phyloP scores from a whole-genome alignment of 2,113 vertebrate genomes.

The Cheilinus undulatus region DNA sequence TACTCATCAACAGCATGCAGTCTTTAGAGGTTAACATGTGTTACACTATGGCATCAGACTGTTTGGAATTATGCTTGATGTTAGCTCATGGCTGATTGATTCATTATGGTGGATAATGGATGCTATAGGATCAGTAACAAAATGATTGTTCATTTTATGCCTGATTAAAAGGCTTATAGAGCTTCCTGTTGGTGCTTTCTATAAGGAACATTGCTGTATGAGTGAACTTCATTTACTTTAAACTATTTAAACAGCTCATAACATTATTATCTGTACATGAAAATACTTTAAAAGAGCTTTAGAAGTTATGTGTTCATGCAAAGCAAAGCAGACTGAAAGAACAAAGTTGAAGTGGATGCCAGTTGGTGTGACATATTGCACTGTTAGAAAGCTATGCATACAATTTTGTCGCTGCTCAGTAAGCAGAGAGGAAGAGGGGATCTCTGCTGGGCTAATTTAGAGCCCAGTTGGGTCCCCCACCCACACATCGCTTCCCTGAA shows the following conservation, averaged over 20 bases:
- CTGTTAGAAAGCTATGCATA: not conserved
- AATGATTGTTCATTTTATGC: not conserved
- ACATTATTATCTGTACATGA: not conserved
- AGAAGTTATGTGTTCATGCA: not conserved
- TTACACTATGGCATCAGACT: not conserved
- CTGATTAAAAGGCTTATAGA: not conserved
- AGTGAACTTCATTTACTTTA: no score
- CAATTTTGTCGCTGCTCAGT: not conserved
- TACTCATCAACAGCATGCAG: constrained; percentile 29
- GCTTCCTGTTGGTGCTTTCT: no score
- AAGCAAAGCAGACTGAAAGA: not conserved
- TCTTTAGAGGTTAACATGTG: constrained; percentile 1
- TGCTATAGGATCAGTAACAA: no score
- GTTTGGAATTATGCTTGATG: constrained; percentile 23
- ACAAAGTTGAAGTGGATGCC: not conserved
- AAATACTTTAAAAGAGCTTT: not conserved
- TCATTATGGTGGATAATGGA: not conserved
- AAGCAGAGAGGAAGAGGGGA: not conserved
- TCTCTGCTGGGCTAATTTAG: constrained; percentile 43
- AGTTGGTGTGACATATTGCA: constrained; percentile 1
- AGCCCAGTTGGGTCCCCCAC: constrained; percentile 23
- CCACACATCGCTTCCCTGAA: not conserved
- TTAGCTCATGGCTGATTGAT: constrained; percentile 16
- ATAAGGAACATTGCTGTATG: no score
- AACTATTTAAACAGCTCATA: not conserved